A percentile compares a stretch with the other conserved stretches of the same genome.
These are phyloP conservation scores for Leptinotarsa peninsularis DNA, from an alignment of 2,888 invertebrate species.

Conservation along the genomic window DNA sequence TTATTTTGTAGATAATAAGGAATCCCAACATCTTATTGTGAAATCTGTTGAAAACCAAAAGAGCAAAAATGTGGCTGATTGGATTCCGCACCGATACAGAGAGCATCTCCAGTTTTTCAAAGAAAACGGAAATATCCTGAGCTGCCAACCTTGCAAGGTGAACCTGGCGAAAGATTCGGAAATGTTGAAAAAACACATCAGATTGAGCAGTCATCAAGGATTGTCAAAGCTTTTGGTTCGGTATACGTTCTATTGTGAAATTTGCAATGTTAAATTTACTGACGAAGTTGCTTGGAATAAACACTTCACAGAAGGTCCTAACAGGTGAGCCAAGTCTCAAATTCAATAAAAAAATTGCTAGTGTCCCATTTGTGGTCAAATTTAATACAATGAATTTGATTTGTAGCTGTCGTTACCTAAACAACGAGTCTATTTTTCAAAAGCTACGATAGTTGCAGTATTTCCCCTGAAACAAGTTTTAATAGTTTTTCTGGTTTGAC, in stretches of 20 bases:
- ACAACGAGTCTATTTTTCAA: too few species aligned
- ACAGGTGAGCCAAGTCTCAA: constrained; percentile 39
- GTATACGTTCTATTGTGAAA: constrained; percentile 58
- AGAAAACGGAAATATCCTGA: constrained; percentile 24
- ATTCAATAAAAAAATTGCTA: not conserved
- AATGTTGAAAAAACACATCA: constrained; percentile 48
- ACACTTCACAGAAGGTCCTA: constrained; percentile 49
- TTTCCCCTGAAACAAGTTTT: not conserved
- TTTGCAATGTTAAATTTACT: constrained; percentile 52
- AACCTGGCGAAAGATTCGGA: constrained; percentile 35
- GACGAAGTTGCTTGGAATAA: constrained; percentile 52
- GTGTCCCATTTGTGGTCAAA: too few species aligned
- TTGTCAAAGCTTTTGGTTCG: constrained; percentile 27
- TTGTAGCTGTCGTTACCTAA: too few species aligned
- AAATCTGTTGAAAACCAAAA: constrained; percentile 45
- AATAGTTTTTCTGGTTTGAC: too few species aligned
- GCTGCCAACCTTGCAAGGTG: constrained; percentile 48
- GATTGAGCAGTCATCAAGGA: constrained; percentile 33
- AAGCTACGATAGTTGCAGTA: too few species aligned
- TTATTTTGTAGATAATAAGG: constrained; percentile 33
- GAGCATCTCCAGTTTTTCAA: constrained; percentile 44
- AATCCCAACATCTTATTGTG: constrained; percentile 46
- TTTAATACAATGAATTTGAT: not conserved
- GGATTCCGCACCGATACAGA: constrained; percentile 49
- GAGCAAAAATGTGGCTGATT: constrained; percentile 38